Base-by-base conservation (phyloP, 2,888 invertebrate genomes). In the Bellardia pandia region DNA sequence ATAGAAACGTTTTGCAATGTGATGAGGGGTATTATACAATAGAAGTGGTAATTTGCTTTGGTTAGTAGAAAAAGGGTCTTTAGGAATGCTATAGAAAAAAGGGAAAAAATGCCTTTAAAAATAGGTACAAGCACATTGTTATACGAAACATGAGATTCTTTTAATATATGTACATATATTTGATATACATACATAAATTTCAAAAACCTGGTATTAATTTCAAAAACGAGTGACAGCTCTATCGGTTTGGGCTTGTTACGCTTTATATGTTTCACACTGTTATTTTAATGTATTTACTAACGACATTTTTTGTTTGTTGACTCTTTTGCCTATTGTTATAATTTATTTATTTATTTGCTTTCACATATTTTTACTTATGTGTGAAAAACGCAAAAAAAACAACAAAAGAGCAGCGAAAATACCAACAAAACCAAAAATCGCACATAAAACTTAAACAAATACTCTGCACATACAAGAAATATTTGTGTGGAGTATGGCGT, bases 291-390 rank as follows among this genome's bases (percentile, higher is more conserved):
- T 45, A 42, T 66, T 66, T 66, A 66, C 45, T 66, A 42, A 42
- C 66, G 42, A 66, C 9, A 23, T 66, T 66, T 42, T 66, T 66
- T 5, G 23, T 13, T 23, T 66, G 23, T 66, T 66, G 66, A 23
- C 45, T 64, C 9, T 42, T 42, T 62, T 45, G 48, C 33, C 33
- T 40, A 40, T 56, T 53, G 53, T 64, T 75, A 51, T 51, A 75
- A 75, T 75, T 75, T 75, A 75, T 74, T 74, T 75, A 62, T 62
- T 51, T 75, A 33, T 75, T 75, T 62, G 42, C 58, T 16, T 45
- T 16, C 23, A 48, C 30, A 64, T 13, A 75, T 62, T 51, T 37
- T 16, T 45, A 11, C 42, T 8, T 2, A 45, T 69, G n/a, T 45
- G 5, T 30, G 40, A n/a, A 4, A 14, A 37, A 4, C 8, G 16